A percentile compares a stretch with the other conserved stretches of the same genome.
Evolutionary conservation across 2,888 invertebrate species (phyloP).

Genomic region (Polyommatus icarus): DNA sequence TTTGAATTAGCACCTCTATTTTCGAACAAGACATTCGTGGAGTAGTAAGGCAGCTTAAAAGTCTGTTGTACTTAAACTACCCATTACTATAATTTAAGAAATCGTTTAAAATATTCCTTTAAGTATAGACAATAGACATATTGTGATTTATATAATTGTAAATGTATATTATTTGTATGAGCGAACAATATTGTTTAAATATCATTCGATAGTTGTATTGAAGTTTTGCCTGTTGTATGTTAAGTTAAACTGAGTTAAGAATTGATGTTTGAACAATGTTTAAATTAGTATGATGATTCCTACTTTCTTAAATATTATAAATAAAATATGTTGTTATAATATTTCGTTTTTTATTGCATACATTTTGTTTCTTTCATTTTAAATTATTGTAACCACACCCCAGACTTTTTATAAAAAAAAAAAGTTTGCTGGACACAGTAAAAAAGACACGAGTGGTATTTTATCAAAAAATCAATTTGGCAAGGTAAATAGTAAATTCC

Average conservation of each 20-base stretch:
- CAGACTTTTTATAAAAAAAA: neutral
- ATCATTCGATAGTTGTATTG: conserved; percentile 44
- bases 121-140: conserved; percentile 29
- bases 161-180: conserved; percentile 40
- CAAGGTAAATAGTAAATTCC: too few relatives aligned
- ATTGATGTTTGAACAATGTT: conserved; percentile 49
- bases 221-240: conserved; percentile 46
- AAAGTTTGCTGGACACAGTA: too few relatives aligned
- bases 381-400: too few relatives aligned
- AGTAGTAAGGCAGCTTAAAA: conserved; percentile 7
- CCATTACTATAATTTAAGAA: neutral
- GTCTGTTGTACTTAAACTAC: conserved; percentile 9
- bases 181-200: conserved; percentile 45
- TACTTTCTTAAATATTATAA: conserved; percentile 53
- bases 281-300: conserved; percentile 53
- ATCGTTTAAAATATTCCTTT: conserved; percentile 33
- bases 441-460: too few relatives aligned
- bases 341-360: conserved; percentile 44
- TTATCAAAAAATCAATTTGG: too few relatives aligned
- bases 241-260: conserved; percentile 44
- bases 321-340: conserved; percentile 66
- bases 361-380: too few relatives aligned
- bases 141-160: conserved; percentile 36
- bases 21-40: neutral
- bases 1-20: neutral